Base-by-base conservation (phyloP, 1,140 invertebrate genomes). In the Calephelis virginiensis region DNA sequence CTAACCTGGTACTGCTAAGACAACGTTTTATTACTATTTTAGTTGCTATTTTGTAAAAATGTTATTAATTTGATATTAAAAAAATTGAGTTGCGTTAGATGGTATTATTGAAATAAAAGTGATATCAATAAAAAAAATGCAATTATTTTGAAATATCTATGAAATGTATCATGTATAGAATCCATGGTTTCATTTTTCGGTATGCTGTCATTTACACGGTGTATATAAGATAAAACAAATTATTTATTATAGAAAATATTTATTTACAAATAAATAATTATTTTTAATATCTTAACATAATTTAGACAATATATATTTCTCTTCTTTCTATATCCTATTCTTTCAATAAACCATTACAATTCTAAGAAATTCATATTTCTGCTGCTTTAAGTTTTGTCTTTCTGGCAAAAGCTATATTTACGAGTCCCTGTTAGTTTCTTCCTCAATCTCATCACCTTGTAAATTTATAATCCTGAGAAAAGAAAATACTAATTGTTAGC, bases 391-490 rank as follows among this genome's bases (percentile, higher is more conserved):
- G 8, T 49, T 5, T 49, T 49, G 8, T 53, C 17, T 49, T 13
- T 49, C 49, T 28, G 17, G 13, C 13, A 53, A 53, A 53, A 28
- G 28, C 50, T 6, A 53, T 50, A 37, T 64, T 53, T 37, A 50
- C 6, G 37, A n/a, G 50, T 64, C 63, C 40, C 37, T 14, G 49
- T 17, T 8, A 38, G 17, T 64, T 1, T 28, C 63, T 50, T 50
- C 48, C n/a, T 64, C 28, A 28, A 28, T 28, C 28, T 28, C 28
- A 28, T 28, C 28, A 28, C 5, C 63, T 50, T 64, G 47, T 40
- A 64, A 40, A 14, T 64, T 53, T 40, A 64, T 64, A 40, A 50
- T 13, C n/a, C 63, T 64, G 63, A 14, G 50, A 64, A 50, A 47
- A 37, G 38, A 17, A 63, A 40, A 40, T 40, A 12, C 7, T 0